Conservation (phyloP, 1,140 invertebrate species). For the Ceratosolen solmsi region DNA sequence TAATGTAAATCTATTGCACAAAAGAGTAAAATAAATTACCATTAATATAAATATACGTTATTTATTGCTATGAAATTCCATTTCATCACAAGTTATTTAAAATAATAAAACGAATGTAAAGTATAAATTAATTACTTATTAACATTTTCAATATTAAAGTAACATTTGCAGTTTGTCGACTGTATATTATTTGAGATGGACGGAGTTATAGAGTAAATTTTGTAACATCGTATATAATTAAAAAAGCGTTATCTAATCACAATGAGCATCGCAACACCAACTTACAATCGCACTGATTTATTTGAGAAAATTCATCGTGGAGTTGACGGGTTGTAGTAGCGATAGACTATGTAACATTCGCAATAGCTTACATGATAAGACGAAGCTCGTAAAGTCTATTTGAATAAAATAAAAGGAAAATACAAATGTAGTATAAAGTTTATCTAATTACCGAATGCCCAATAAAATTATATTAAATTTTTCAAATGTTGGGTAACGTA, state of each 20-base stretch:
- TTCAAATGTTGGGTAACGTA: background rate
- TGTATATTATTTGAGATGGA: background rate
- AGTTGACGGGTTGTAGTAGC: background rate
- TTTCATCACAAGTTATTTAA: background rate
- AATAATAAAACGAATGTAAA: background rate
- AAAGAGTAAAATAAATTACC: too few species aligned
- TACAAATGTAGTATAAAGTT: background rate
- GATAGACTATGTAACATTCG: background rate
- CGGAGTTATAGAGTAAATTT: background rate
- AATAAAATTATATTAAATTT: background rate
- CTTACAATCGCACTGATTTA: constrained; percentile 28
- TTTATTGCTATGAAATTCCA: too few species aligned
- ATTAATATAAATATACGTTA: too few species aligned
- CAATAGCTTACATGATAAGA: constrained; percentile 15
- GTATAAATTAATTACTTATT: background rate
- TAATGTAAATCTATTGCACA: too few species aligned
- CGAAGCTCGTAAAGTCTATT: constrained; percentile 18
- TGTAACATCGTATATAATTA: constrained; percentile 18
- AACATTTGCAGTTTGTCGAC: background rate
- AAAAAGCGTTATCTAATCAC: constrained; percentile 37
- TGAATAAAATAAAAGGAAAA: background rate
- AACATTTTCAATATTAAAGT: background rate
- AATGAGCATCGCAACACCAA: background rate
- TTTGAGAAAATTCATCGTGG: background rate
- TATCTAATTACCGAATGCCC: background rate